Evolutionary conservation across 2,797 vertebrate genomes (phyloP), one percentile per base, ranked within the genome.

Genomic region (Eulemur rubriventer): DNA sequence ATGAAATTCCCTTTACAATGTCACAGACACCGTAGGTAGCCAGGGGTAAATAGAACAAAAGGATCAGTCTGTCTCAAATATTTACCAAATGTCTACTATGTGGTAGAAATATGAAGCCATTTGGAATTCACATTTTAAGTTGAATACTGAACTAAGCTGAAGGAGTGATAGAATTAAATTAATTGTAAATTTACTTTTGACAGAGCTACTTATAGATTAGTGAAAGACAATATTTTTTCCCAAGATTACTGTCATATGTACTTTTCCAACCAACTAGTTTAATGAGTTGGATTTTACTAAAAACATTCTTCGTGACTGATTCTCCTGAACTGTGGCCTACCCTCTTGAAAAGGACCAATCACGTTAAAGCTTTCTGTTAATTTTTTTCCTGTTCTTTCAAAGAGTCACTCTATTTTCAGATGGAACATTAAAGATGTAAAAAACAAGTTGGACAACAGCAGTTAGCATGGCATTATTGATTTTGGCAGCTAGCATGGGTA

Each of bases 381-480:
- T 46, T 46, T 94, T 86, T 91, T 93, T 75, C 50, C 22, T 75
- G 92, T 33, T 75, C 65, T 76, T 76, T 86, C 75, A 86, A 86
- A 90, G 38, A 75, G 22, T 52, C 38, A n/a, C 28, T 52, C 14
- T 41, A n/a, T 69, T 94, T 95, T 80, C 81, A 95, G 59, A 52
- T 52, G 48, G n/a, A 75, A 61, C n/a, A 38, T 18, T 3, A 35
- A 41, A n/a, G 28, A 84, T 80, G 20, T 80, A 30, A 92, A 89
- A 96, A 83, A 18, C 80, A 89, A 87, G 55, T 81, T 94, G 76
- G 55, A 85, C 67, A 94, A 86, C 18, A 22, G 41, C 9, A 50
- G 57, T 78, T 92, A 63, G 95, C 24, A n/a, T 87, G 84, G 81
- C 76, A 43, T 41, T 92, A 52, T 83, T 70, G 91, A 88, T 33